Conservation (phyloP, 2,888 invertebrate genomes). For the Cyrtodaria siliqua region DNA sequence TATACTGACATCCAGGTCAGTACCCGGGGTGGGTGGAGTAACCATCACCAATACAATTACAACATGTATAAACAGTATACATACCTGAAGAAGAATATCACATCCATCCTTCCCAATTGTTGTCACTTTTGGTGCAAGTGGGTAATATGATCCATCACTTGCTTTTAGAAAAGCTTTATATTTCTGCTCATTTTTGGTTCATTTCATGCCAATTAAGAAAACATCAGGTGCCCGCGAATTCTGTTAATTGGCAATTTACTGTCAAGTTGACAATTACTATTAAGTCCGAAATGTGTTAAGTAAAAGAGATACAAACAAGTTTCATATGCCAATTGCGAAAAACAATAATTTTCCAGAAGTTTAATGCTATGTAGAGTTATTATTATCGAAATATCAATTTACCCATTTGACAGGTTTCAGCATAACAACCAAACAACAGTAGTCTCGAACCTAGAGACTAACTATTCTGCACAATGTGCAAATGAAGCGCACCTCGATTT, state of each 20-base stretch:
- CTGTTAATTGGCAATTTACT: slow-evolving; percentile 13
- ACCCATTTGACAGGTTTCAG: slow-evolving; percentile 61
- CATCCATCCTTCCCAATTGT: slow-evolving; percentile 86
- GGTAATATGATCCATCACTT: slow-evolving; percentile 79
- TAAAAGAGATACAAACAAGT: no score
- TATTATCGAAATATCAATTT: slow-evolving; percentile 50
- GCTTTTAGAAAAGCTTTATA: slow-evolving; percentile 84
- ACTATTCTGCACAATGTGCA: slow-evolving; percentile 13
- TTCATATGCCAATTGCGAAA: no score
- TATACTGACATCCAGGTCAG: no score
- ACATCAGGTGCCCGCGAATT: slow-evolving; percentile 62
- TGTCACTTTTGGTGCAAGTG: slow-evolving; percentile 84
- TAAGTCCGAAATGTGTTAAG: slow-evolving; percentile 4
- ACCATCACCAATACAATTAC: neutral
- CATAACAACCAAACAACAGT: slow-evolving; percentile 81
- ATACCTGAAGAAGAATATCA: slow-evolving; percentile 85
- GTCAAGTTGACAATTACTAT: neutral
- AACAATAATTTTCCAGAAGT: no score
- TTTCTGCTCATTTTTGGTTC: slow-evolving; percentile 45
- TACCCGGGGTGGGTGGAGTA: no score
- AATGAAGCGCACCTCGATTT: no score
- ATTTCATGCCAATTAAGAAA: slow-evolving; percentile 52
- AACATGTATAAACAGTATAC: slow-evolving; percentile 1
- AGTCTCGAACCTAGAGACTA: slow-evolving; percentile 78
- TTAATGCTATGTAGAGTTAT: neutral